phyloP scores from a whole-genome alignment of 2,113 vertebrate species.

The Mormoops blainvillei region DNA sequence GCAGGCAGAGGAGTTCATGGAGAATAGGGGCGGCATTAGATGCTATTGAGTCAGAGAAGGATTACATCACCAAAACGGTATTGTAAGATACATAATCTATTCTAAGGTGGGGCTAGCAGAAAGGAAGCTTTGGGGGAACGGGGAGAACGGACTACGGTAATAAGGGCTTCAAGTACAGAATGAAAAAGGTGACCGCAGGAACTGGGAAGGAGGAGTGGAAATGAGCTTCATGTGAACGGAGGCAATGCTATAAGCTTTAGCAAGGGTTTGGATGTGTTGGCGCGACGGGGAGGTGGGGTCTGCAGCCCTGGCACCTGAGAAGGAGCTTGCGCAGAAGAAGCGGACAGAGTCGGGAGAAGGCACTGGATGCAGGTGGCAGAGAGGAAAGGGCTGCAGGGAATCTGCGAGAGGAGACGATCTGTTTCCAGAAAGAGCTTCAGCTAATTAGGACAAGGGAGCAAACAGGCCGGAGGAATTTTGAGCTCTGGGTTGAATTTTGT shows the following conservation, averaged over 20 bases:
- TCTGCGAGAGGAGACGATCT: background rate
- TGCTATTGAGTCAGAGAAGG: background rate
- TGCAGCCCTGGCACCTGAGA: background rate
- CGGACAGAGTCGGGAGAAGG: background rate
- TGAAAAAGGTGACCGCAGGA: background rate
- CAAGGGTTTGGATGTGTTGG: background rate
- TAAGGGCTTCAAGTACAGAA: background rate
- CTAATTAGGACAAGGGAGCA: conserved; percentile 60
- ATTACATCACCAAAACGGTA: background rate
- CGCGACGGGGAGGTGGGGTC: background rate
- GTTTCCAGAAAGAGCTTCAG: conserved; percentile 50
- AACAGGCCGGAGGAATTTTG: conserved; percentile 34
- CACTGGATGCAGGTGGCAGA: background rate
- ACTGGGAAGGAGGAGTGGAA: background rate
- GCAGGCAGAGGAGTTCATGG: background rate
- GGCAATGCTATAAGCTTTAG: background rate
- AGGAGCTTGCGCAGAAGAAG: background rate
- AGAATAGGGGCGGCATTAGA: background rate
- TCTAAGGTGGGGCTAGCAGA: background rate
- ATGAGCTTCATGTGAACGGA: background rate
- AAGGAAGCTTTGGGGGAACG: background rate
- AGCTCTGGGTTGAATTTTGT: conserved; percentile 29
- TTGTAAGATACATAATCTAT: background rate
- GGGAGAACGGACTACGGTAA: background rate
- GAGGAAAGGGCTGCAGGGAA: background rate